Percentiles rank a stretch among this genome's conserved stretches.
phyloP scores from a whole-genome alignment of 1,140 invertebrate genomes.

The Plectrocnemia conspersa region DNA sequence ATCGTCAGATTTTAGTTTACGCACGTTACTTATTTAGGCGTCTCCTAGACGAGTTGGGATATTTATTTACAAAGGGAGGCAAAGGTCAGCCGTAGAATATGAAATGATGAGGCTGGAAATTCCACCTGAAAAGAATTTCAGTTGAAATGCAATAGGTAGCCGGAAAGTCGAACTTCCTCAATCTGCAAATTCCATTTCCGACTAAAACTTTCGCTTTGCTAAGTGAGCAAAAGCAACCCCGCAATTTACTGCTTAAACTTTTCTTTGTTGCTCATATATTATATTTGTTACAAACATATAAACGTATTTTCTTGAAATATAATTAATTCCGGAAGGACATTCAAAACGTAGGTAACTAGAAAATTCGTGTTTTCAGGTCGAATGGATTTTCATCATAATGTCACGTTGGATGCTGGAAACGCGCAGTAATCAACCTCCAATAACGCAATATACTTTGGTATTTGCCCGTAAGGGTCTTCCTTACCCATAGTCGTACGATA shows the following conservation, averaged over 20 bases:
- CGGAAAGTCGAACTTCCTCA: neutral
- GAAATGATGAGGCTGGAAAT: too few relatives aligned
- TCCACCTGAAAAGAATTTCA: too few relatives aligned
- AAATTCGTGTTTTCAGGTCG: slow-evolving; percentile 8
- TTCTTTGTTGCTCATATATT: neutral
- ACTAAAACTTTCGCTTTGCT: neutral
- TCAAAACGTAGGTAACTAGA: neutral
- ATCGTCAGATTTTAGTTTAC: too few relatives aligned
- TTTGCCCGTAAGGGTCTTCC: too few relatives aligned
- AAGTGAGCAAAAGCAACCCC: too few relatives aligned
- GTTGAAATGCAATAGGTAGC: neutral
- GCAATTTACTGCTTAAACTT: neutral
- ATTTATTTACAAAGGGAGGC: too few relatives aligned
- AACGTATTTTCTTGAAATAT: neutral
- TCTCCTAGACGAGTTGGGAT: too few relatives aligned
- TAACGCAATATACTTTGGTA: slow-evolving; percentile 5
- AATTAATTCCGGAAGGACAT: neutral
- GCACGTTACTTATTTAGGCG: too few relatives aligned
- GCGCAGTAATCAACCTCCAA: slow-evolving; percentile 7
- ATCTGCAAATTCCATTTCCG: slow-evolving; percentile 2
- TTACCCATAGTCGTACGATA: too few relatives aligned
- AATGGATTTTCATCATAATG: slow-evolving; percentile 7
- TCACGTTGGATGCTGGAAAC: neutral
- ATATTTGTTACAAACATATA: neutral
- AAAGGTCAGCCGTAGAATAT: too few relatives aligned